Base-by-base conservation (phyloP, 2,888 invertebrate species). In the Tetropium fuscum region DNA sequence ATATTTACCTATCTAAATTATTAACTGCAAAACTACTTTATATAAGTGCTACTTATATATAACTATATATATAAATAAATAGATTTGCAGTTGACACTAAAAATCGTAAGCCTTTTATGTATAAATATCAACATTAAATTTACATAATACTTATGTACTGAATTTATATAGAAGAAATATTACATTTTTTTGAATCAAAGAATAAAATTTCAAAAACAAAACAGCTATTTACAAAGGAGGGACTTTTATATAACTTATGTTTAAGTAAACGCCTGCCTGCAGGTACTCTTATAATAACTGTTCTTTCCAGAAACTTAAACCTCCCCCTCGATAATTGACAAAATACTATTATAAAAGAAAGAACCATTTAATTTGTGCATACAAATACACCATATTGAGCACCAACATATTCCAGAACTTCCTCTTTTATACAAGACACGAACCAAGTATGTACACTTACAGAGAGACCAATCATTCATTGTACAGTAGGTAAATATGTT, bases 201-300 rank as follows among this genome's bases (percentile, higher is more conserved):
- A 78, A 80, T 79, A 80, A 77, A 79, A 77, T 78, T 74, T 79
- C 68, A 74, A 77, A 79, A 73, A 70, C 66, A 74, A 74, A 76
- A 78, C 76, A 74, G 74, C 74, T 79, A 78, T 80, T 60, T 79
- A 80, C 80, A 77, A 72, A 76, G 77, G 77, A 77, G 78, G 78
- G 77, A 77, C 72, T 76, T 71, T 61, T 47, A 64, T 51, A 64
- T 60, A 60, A 63, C 48, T 58, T 64, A 62, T 60, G 62, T 61
- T 53, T 66, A 66, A 64, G 65, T 69, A 65, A 65, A 73, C 74
- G 66, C 76, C 75, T 76, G 75, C 75, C 77, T 68, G 76, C 77
- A 78, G 77, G 78, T 78, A 78, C 77, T 72, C 69, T 66, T 66
- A 53, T 47, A 53, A 58, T 54, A n/a, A n/a, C n/a, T n/a, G n/a